Conservation (phyloP, 92 coral and sea anemone species). For the Micromussa lordhowensis region DNA sequence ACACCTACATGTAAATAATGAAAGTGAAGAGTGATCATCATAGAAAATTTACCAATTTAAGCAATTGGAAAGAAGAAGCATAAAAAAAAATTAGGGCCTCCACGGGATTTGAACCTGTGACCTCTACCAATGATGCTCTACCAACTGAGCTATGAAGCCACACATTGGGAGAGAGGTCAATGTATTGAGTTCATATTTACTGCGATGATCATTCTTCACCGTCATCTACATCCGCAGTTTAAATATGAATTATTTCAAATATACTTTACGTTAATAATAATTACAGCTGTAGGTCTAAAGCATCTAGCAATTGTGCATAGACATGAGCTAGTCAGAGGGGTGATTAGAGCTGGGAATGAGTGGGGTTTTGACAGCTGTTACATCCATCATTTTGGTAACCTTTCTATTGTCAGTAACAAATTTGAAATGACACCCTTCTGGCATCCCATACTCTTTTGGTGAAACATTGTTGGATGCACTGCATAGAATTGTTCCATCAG, state of each 20-base stretch:
- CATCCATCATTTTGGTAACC: conserved; percentile 8
- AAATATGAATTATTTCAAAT: no score
- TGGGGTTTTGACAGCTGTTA: conserved; percentile 23
- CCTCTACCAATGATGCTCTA: no score
- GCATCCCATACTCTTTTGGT: conserved; percentile 1
- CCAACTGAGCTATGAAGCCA: no score
- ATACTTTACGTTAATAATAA: not conserved
- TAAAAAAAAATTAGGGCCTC: no score
- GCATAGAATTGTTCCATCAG: conserved; percentile 22
- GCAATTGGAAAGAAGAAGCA: no score
- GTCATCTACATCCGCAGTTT: no score
- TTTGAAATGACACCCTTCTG: conserved; percentile 33
- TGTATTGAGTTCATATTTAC: no score
- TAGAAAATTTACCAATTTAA: no score
- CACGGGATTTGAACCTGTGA: no score
- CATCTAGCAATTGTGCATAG: conserved; percentile 9
- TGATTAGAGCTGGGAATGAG: conserved; percentile 19
- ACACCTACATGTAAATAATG: not conserved
- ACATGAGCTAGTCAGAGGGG: not conserved
- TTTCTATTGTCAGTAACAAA: conserved; percentile 17
- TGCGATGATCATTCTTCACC: no score
- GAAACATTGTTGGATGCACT: conserved; percentile 27
- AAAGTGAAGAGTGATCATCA: no score
- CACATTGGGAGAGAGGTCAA: no score
- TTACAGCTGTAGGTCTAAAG: conserved; percentile 11